phyloP scores from a whole-genome alignment of 2,888 invertebrate species.

The Ophioninae sp. region DNA sequence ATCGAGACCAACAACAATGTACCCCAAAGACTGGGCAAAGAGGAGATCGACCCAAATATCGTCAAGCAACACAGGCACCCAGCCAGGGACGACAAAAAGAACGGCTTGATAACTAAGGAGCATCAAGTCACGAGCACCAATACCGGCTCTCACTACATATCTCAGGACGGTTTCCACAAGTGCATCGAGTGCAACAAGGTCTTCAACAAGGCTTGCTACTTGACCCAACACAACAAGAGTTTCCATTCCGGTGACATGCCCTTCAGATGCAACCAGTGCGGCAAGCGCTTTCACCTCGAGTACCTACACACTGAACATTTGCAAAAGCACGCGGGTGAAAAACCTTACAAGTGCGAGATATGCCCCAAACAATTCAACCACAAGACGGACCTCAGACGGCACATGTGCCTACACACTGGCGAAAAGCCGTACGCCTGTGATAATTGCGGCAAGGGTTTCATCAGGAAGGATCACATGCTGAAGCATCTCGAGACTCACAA shows the following conservation, averaged over 20 bases:
- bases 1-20: conserved; percentile 75
- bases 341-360: conserved; percentile 92
- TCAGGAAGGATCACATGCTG: conserved; percentile 94
- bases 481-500: conserved; percentile 92
- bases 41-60: conserved; percentile 72
- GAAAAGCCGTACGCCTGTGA: conserved; percentile 92
- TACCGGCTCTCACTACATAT: conserved; percentile 72
- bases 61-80: conserved; percentile 49
- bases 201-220: conserved; percentile 93
- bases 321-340: conserved; percentile 90
- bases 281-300: conserved; percentile 91
- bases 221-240: conserved; percentile 95
- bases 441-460: conserved; percentile 93
- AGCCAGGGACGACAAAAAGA: conserved; percentile 53
- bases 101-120: conserved; percentile 68
- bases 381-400: conserved; percentile 93
- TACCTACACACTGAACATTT: conserved; percentile 88
- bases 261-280: conserved; percentile 92
- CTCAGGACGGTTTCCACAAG: conserved; percentile 82
- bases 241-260: conserved; percentile 94
- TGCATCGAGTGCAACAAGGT: conserved; percentile 92
- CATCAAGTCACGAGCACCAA: conserved; percentile 73
- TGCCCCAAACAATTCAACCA: conserved; percentile 96
- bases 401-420: conserved; percentile 93
- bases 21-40: conserved; percentile 68